phyloP scores from a whole-genome alignment of 2,888 invertebrate species.

The Enoplolaimus lenunculus region DNA sequence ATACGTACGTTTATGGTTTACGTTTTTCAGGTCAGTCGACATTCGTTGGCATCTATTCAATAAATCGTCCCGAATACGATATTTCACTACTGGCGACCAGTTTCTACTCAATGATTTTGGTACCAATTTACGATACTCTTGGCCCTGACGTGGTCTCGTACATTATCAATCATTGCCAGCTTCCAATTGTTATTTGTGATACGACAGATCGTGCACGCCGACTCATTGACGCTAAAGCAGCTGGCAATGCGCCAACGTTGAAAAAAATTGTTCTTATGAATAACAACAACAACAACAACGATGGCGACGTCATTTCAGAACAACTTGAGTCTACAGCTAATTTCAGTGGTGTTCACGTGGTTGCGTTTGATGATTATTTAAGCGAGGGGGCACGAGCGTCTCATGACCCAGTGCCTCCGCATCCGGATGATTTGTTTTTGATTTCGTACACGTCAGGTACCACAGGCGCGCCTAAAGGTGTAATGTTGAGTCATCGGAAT shows the following conservation, averaged over 20 bases:
- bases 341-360: neutral
- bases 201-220: neutral
- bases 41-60: neutral
- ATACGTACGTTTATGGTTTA: no score
- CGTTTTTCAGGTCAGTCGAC: neutral
- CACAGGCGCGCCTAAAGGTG: constrained; percentile 88
- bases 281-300: neutral
- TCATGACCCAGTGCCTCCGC: constrained; percentile 28
- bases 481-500: constrained; percentile 88
- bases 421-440: constrained; percentile 36
- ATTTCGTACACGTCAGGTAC: constrained; percentile 46
- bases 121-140: neutral
- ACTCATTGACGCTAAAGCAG: neutral
- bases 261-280: neutral
- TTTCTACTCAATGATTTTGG: neutral
- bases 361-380: neutral
- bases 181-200: neutral
- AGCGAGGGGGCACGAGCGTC: neutral
- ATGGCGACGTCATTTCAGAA: no score
- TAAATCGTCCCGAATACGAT: neutral
- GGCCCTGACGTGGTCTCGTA: neutral
- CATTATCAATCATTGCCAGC: neutral
- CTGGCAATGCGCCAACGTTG: neutral
- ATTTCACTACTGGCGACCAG: neutral
- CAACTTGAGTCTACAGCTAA: neutral